phyloP scores from a whole-genome alignment of 2,113 vertebrate species.

The Elephantulus edwardii region DNA sequence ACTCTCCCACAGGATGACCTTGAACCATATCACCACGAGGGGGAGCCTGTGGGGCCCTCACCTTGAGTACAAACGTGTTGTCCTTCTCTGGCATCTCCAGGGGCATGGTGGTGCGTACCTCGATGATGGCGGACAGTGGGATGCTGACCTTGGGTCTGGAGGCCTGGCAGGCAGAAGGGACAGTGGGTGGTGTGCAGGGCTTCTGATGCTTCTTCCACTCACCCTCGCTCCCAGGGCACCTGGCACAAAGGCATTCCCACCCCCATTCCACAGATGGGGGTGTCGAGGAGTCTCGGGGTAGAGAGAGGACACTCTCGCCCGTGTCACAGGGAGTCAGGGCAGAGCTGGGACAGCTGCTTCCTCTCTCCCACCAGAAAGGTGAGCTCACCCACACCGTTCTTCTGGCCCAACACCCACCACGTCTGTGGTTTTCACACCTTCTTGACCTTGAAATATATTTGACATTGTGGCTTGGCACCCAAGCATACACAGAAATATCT shows the following conservation, averaged over 20 bases:
- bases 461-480: neutral
- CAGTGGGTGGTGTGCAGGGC: neutral
- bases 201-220: neutral
- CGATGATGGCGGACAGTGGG: conserved; percentile 94
- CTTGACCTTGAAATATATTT: neutral
- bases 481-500: neutral
- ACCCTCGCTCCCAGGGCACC: neutral
- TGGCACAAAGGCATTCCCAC: neutral
- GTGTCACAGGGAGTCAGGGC: neutral
- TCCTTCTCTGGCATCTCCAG: conserved; percentile 99
- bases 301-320: neutral
- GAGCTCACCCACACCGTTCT: neutral
- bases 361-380: fast-evolving
- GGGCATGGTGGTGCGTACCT: conserved; percentile 98
- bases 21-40: fast-evolving
- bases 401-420: neutral
- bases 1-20: neutral
- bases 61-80: conserved; percentile 99
- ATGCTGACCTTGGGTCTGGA: conserved; percentile 97
- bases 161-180: conserved; percentile 83
- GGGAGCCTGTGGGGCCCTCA: conserved; percentile 67
- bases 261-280: neutral
- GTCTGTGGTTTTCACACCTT: neutral
- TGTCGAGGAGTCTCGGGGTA: neutral
- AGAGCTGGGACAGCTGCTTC: neutral